Percentiles rank a stretch among this genome's conserved stretches.
phyloP scores from a whole-genome alignment of 2,113 vertebrate species.

The Crotalus helleri region DNA sequence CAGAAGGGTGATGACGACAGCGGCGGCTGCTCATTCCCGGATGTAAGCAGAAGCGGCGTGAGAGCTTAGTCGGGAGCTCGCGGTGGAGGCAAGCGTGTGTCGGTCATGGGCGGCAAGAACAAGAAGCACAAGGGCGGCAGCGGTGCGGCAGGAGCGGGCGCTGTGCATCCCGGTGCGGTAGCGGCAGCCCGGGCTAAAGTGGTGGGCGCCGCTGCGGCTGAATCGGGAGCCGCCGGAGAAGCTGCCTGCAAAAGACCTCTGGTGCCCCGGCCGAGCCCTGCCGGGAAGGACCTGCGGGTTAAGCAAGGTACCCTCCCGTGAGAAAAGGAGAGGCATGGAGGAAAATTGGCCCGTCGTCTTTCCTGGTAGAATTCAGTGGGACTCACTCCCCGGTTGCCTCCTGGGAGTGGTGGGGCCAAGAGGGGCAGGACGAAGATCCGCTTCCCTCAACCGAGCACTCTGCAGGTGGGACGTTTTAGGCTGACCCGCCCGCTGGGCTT shows the following conservation, averaged over 20 bases:
- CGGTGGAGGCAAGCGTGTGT: fast-evolving
- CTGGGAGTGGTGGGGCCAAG: neutral
- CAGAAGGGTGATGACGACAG: neutral
- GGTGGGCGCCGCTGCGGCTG: constrained; percentile 52
- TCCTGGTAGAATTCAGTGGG: neutral
- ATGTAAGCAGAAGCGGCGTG: neutral
- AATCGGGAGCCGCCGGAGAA: constrained; percentile 32
- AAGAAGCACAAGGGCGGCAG: constrained; percentile 76
- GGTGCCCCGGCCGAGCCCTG: constrained; percentile 49
- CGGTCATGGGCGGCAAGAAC: constrained; percentile 86
- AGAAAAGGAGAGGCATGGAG: neutral
- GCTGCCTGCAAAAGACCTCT: constrained; percentile 62
- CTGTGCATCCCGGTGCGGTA: constrained; percentile 43
- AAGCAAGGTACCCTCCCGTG: constrained; percentile 65
- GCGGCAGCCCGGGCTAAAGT: constrained; percentile 65
- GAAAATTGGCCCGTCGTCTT: too few relatives aligned
- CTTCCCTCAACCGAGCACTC: neutral
- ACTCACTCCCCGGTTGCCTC: neutral
- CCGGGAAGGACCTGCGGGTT: constrained; percentile 62
- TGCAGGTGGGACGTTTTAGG: neutral
- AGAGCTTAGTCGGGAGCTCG: neutral
- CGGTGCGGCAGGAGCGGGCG: constrained; percentile 26
- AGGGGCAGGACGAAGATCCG: neutral
- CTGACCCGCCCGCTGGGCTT: neutral
- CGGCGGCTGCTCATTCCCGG: constrained; percentile 8